Evolutionary conservation across 2,888 invertebrate species (phyloP), one percentile per base, ranked within the genome.

Genomic region (Crossocerus cetratus): DNA sequence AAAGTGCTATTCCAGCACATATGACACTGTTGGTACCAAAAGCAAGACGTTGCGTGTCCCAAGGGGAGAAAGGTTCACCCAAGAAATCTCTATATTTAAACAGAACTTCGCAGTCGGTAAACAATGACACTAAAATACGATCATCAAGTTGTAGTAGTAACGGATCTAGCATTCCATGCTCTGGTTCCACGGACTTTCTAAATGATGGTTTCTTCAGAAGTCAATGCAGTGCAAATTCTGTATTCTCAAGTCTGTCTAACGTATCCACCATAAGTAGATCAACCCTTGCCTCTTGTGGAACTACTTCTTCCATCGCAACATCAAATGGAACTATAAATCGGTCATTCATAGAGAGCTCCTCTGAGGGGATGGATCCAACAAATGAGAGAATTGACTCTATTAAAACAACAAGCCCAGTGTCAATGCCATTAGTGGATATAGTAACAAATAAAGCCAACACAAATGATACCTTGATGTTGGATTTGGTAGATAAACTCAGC

Each of bases 251-350:
- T 57, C 53, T 86, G 2, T 87, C 88, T 13, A 85, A 84, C 53
- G 65, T 88, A 21, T 89, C 89, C 2, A 65, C 75, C 0, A 87
- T 86, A 63, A 66, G 79, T n/a, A 80, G 71, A 61, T 16, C 75
- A 5, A 83, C 66, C 45, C 83, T 83, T n/a, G 67, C 65, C 55
- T 78, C 84, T 4, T 69, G 81, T 2, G 62, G 54, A 14, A 71
- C 67, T 53, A 72, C 59, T 73, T 78, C 75, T 11, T 72, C 70
- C 1, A 75, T 72, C 0, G 65, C 65, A 1, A 66, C 71, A 54
- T 84, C 86, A 22, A 73, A 80, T 69, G 79, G 76, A n/a, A 78
- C 84, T 2, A 73, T 76, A 8, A 88, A 89, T 75, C 70, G 78
- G n/a, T 82, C 80, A 42, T 89, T 88, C 57, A 64, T 88, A 53